phyloP scores from a whole-genome alignment of 2,888 invertebrate species.

The Cancer borealis region DNA sequence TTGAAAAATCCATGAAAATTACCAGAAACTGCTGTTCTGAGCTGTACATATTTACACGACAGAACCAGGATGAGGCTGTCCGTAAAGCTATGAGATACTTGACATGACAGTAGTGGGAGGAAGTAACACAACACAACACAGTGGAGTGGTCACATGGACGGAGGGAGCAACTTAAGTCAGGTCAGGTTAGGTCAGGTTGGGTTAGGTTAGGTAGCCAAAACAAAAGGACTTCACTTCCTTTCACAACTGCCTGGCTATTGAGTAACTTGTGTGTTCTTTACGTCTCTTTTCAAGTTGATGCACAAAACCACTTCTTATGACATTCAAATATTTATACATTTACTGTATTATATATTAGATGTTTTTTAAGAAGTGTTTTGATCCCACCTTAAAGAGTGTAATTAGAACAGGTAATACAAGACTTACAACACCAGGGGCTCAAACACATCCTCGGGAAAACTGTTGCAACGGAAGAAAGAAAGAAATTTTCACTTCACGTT shows the following conservation, averaged over 20 bases:
- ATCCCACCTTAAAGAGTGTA: not conserved
- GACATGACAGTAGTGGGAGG: slow-evolving; percentile 10
- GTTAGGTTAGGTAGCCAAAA: slow-evolving; percentile 49
- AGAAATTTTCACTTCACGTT: slow-evolving; percentile 13
- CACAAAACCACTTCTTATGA: not conserved
- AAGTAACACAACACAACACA: slow-evolving; percentile 14
- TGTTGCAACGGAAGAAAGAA: slow-evolving; percentile 6
- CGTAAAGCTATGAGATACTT: slow-evolving; percentile 12
- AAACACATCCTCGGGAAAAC: not conserved
- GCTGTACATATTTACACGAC: slow-evolving; percentile 63
- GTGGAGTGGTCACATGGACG: slow-evolving; percentile 59
- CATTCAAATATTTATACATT: not conserved
- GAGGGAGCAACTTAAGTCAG: slow-evolving; percentile 64
- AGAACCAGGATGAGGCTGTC: slow-evolving; percentile 13
- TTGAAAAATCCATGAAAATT: slow-evolving; percentile 13
- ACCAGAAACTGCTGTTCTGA: slow-evolving; percentile 23
- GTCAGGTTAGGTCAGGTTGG: not conserved
- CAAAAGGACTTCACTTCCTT: slow-evolving; percentile 3
- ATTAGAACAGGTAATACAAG: not conserved
- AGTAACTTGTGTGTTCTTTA: not conserved
- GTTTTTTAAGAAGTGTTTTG: not conserved
- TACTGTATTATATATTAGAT: not conserved
- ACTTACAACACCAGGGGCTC: slow-evolving; percentile 37
- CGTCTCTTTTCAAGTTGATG: not conserved
- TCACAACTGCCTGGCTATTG: slow-evolving; percentile 41